phyloP scores from a whole-genome alignment of 1,140 invertebrate species.

The Diploscapter pachys region DNA sequence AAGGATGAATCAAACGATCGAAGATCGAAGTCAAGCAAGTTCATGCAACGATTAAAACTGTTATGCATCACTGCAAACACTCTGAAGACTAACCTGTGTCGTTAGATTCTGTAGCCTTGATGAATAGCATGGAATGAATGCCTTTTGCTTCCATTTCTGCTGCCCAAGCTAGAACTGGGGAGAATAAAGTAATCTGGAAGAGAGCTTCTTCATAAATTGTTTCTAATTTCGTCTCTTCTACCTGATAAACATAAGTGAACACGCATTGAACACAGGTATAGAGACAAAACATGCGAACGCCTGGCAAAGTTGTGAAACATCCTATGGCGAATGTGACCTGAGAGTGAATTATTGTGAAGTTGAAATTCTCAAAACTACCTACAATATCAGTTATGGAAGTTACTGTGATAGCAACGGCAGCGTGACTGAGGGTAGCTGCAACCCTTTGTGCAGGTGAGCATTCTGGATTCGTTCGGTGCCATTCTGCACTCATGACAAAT shows the following conservation, averaged over 20 bases:
- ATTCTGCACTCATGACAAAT: constrained; percentile 63
- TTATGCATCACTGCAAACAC: too few species aligned
- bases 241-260: constrained; percentile 62
- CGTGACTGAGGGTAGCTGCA: constrained; percentile 59
- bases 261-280: constrained; percentile 60
- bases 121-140: constrained; percentile 41
- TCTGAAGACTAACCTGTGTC: too few species aligned
- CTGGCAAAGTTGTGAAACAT: constrained; percentile 60
- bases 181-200: constrained; percentile 56
- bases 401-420: constrained; percentile 64
- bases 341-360: background rate
- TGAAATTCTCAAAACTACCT: constrained; percentile 1
- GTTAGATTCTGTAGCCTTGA: constrained; percentile 5
- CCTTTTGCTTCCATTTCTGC: constrained; percentile 57
- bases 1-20: too few species aligned
- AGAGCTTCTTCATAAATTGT: too few species aligned
- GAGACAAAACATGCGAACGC: constrained; percentile 61
- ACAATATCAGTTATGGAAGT: constrained; percentile 64
- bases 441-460: constrained; percentile 43
- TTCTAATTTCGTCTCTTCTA: background rate
- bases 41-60: too few species aligned
- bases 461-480: constrained; percentile 57
- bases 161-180: constrained; percentile 57
- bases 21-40: too few species aligned
- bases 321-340: constrained; percentile 63